These are phyloP conservation scores for Gephyroberyx darwinii DNA, from an alignment of 2,797 vertebrate species.

Conservation along the genomic window DNA sequence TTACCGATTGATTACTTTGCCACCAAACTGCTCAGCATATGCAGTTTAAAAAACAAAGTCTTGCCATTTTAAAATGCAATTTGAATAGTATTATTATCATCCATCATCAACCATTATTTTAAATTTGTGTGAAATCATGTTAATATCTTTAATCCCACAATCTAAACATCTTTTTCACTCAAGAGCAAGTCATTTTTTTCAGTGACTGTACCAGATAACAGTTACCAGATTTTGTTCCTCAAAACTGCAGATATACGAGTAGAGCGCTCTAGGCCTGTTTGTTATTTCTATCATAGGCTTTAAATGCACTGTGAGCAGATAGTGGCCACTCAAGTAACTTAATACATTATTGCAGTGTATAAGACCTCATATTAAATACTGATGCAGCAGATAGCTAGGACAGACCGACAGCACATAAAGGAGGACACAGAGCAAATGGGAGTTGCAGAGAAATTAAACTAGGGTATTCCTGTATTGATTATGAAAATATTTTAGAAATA, in stretches of 20 bases:
- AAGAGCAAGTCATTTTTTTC: not conserved
- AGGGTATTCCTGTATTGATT: not conserved
- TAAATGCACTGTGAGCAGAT: not conserved
- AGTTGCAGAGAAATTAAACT: too few relatives aligned
- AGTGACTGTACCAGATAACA: not conserved
- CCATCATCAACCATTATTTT: not conserved
- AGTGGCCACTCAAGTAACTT: not conserved
- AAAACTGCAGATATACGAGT: not conserved
- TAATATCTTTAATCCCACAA: not conserved
- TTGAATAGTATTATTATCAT: not conserved
- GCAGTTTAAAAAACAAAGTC: not conserved
- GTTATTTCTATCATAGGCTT: not conserved
- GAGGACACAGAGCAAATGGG: too few relatives aligned
- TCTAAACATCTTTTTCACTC: not conserved
- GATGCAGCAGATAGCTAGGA: not conserved
- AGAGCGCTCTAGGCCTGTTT: not conserved
- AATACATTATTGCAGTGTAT: not conserved
- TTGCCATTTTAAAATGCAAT: not conserved
- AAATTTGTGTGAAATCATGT: not conserved
- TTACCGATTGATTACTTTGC: too few relatives aligned
- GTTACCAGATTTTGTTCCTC: not conserved
- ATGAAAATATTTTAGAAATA: not conserved
- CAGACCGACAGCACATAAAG: not conserved
- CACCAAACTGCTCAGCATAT: too few relatives aligned
- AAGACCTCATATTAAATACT: not conserved